These are phyloP conservation scores for Biston stratarius DNA, from an alignment of 2,888 invertebrate species.

Conservation along the genomic window DNA sequence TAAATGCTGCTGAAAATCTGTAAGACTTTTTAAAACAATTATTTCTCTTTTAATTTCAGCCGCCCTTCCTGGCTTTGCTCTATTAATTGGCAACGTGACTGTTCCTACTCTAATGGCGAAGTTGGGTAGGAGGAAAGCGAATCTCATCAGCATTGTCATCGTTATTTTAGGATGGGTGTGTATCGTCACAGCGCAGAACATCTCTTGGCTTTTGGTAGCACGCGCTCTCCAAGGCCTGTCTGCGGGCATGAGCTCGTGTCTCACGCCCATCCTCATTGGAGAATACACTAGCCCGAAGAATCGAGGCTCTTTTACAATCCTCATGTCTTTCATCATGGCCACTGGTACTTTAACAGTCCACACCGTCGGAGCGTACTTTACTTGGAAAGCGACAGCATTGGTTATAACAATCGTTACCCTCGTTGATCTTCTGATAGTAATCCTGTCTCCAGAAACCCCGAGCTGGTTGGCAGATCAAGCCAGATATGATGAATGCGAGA, in stretches of 20 bases:
- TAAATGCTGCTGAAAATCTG: not conserved
- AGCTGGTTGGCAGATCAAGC: constrained; percentile 87
- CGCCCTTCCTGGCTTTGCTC: constrained; percentile 54
- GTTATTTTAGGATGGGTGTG: constrained; percentile 80
- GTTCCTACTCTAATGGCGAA: constrained; percentile 75
- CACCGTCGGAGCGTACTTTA: constrained; percentile 84
- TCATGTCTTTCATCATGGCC: constrained; percentile 85
- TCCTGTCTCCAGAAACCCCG: constrained; percentile 87
- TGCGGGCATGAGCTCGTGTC: constrained; percentile 80
- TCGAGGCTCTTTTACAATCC: constrained; percentile 87
- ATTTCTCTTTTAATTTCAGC: constrained; percentile 49
- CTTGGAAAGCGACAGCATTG: constrained; percentile 85
- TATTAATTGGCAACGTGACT: constrained; percentile 58
- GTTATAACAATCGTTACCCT: constrained; percentile 76
- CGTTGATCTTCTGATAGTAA: constrained; percentile 71
- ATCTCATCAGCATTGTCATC: constrained; percentile 75
- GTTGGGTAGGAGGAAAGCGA: constrained; percentile 79
- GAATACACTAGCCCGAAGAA: constrained; percentile 87
- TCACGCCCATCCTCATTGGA: constrained; percentile 82
- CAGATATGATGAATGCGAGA: constrained; percentile 81
- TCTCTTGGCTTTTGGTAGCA: constrained; percentile 63
- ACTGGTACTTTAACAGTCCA: constrained; percentile 88
- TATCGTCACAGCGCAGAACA: constrained; percentile 70
- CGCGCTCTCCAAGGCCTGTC: constrained; percentile 73
- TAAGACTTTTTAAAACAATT: not conserved